Evolutionary conservation across 2,797 vertebrate species (phyloP).

Genomic region (Coilia nasus): DNA sequence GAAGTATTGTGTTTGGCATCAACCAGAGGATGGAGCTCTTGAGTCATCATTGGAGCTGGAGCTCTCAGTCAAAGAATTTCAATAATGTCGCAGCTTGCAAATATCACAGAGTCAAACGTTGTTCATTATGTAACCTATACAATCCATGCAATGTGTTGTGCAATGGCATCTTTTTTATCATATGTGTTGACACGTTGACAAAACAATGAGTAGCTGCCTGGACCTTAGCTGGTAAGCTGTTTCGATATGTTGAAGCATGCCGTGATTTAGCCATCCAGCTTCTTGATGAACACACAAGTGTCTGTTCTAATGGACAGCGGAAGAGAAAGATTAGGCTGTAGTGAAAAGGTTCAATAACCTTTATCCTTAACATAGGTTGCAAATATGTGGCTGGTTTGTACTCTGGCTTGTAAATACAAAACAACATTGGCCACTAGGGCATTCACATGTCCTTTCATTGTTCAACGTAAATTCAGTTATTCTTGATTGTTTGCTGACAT

Average conservation of each 20-base stretch:
- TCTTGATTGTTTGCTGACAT: not conserved
- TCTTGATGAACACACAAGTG: not conserved
- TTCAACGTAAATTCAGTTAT: not conserved
- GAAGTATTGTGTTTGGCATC: not conserved
- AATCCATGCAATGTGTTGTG: not conserved
- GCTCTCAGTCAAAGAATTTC: not conserved
- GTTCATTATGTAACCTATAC: not conserved
- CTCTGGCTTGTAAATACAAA: not conserved
- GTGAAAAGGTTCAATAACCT: not conserved
- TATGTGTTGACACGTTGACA: not conserved
- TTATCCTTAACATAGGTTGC: not conserved
- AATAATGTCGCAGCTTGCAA: not conserved
- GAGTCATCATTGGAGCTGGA: constrained; percentile 57
- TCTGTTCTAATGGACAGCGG: not conserved
- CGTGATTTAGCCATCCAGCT: not conserved
- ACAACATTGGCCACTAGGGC: not conserved
- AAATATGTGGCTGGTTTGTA: not conserved
- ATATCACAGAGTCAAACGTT: not conserved
- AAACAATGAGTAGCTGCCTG: not conserved
- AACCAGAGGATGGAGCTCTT: constrained; percentile 78
- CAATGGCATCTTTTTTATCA: not conserved
- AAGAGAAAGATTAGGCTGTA: not conserved
- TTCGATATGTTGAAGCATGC: not conserved
- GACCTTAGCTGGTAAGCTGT: not conserved
- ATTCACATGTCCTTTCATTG: not conserved